Percentiles rank a stretch among this genome's conserved stretches.
phyloP scores from a whole-genome alignment of 1,140 invertebrate genomes.

The Coboldia fuscipes region DNA sequence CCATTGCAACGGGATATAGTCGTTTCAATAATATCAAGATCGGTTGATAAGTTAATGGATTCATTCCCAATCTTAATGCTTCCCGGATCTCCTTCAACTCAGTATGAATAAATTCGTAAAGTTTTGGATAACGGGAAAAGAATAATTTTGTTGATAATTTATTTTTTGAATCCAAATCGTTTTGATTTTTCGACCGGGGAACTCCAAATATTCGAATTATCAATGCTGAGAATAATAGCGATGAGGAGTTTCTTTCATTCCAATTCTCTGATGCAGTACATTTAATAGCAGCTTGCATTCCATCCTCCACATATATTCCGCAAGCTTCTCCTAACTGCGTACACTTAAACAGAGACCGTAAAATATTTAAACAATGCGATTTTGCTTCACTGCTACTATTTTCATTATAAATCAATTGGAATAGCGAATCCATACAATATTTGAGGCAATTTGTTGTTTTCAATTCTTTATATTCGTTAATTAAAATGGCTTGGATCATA shows the following conservation, averaged over 20 bases:
- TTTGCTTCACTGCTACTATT: conserved; percentile 23
- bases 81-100: conserved; percentile 9
- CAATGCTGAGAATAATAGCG: conserved; percentile 65
- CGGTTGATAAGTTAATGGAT: conserved; percentile 42
- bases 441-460: conserved; percentile 31
- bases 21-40: conserved; percentile 56
- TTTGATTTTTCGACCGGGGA: conserved; percentile 44
- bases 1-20: conserved; percentile 49
- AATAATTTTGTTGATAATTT: conserved; percentile 58
- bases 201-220: conserved; percentile 81
- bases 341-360: conserved; percentile 46
- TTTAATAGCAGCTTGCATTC: conserved; percentile 45
- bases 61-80: conserved; percentile 4
- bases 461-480: conserved; percentile 41
- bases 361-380: conserved; percentile 69
- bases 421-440: conserved; percentile 31
- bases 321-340: conserved; percentile 49
- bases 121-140: conserved; percentile 51
- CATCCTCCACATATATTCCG: conserved; percentile 44
- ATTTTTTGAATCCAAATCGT: conserved; percentile 53
- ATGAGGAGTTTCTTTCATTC: conserved; percentile 71
- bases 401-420: conserved; percentile 24
- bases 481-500: conserved; percentile 58
- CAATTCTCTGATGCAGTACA: conserved; percentile 56
- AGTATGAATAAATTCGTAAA: conserved; percentile 56